Conservation (phyloP, 92 coral and sea anemone species). For the Paragorgia papillata region DNA sequence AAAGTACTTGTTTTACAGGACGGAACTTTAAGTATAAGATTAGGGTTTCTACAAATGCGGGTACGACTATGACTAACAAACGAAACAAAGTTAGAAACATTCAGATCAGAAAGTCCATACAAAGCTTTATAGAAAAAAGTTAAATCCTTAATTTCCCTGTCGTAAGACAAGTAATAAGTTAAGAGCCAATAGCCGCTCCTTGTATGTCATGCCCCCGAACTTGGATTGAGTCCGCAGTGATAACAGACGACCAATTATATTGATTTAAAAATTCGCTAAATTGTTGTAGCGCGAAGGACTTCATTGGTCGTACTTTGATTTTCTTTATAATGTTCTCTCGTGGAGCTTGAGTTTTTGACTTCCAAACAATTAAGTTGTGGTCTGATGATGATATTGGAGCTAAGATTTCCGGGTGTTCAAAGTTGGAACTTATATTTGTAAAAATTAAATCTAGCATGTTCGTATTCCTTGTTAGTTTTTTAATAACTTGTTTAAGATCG, state of each 20-base stretch:
- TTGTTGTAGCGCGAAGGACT: neutral
- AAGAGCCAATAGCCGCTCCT: too few species aligned
- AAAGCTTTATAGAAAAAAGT: too few species aligned
- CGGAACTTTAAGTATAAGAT: too few species aligned
- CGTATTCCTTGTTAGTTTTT: constrained; percentile 2
- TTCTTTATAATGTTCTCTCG: neutral
- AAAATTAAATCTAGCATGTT: constrained; percentile 17
- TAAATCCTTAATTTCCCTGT: too few species aligned
- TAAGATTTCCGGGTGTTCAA: neutral
- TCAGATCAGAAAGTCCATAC: too few species aligned
- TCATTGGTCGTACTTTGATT: neutral
- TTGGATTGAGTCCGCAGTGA: neutral
- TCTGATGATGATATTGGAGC: neutral
- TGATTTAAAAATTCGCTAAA: neutral
- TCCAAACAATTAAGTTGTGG: neutral
- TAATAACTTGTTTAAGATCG: constrained; percentile 19
- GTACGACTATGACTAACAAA: too few species aligned
- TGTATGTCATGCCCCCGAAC: too few species aligned
- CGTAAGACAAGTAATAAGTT: too few species aligned
- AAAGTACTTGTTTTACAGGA: too few species aligned
- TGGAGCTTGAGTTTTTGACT: neutral
- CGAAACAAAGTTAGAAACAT: too few species aligned
- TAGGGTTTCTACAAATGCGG: too few species aligned
- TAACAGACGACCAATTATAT: neutral
- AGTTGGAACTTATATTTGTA: neutral